Conservation (phyloP, 2,113 vertebrate genomes). For the Oriolus oriolus region DNA sequence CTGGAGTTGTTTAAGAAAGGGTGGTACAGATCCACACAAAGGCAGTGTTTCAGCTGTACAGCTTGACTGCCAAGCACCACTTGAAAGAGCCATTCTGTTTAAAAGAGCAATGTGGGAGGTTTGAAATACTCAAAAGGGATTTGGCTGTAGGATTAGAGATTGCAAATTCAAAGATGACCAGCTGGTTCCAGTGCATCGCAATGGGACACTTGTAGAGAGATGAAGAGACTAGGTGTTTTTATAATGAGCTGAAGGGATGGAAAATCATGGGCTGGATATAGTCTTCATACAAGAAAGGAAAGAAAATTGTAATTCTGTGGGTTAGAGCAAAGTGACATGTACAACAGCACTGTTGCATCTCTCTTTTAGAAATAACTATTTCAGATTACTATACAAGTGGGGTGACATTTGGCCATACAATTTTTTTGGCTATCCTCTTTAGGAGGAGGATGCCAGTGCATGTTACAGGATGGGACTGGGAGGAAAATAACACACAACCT, state of each 20-base stretch:
- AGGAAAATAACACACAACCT: not conserved
- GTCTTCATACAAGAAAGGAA: not conserved
- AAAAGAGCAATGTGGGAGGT: not conserved
- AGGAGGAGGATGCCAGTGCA: not conserved
- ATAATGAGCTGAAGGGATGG: not conserved
- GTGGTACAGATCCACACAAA: not conserved
- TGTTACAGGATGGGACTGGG: not conserved
- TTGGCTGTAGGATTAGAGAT: not conserved
- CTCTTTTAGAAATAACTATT: not conserved
- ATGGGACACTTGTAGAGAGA: not conserved
- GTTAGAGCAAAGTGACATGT: not conserved
- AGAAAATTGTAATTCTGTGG: not conserved
- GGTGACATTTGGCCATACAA: not conserved
- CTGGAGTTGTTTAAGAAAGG: not conserved
- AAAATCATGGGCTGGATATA: not conserved
- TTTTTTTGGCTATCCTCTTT: not conserved
- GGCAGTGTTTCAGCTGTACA: not conserved
- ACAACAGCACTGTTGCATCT: not conserved
- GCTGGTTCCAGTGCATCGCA: not conserved
- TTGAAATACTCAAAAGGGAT: not conserved
- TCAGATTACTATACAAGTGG: not conserved
- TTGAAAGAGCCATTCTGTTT: conserved; percentile 29
- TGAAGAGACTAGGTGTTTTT: not conserved
- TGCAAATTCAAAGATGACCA: not conserved
- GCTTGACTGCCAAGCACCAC: not conserved